These are phyloP conservation scores for Mareca strepera DNA, from an alignment of 2,797 vertebrate species.

Conservation along the genomic window DNA sequence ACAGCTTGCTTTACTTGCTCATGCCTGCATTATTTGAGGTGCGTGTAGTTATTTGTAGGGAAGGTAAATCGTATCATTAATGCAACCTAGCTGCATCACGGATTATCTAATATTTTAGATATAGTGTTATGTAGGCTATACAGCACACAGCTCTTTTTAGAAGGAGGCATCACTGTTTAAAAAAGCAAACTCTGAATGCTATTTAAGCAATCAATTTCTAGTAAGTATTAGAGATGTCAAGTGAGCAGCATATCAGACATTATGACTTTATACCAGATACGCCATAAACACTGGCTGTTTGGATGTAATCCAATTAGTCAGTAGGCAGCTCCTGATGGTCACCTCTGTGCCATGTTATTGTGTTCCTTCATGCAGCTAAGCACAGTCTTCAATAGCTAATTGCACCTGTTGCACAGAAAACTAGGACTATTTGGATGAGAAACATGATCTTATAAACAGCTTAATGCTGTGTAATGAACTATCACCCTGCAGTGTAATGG, in stretches of 20 bases:
- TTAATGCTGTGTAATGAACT: conserved; percentile 69
- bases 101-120: background rate
- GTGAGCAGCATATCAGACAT: background rate
- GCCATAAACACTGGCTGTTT: conserved; percentile 5
- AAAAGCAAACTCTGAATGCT: background rate
- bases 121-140: rapidly evolving
- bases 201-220: background rate
- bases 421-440: conserved; percentile 34
- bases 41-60: conserved; percentile 53
- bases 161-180: background rate
- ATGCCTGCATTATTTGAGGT: conserved; percentile 37
- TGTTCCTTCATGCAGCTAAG: conserved; percentile 38
- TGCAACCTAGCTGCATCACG: conserved; percentile 9
- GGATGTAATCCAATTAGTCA: background rate
- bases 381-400: conserved; percentile 34
- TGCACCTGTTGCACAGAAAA: conserved; percentile 49
- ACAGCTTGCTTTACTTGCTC: conserved; percentile 59
- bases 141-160: background rate
- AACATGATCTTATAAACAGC: conserved; percentile 55
- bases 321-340: conserved; percentile 47
- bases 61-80: conserved; percentile 44
- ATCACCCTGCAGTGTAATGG: conserved; percentile 45
- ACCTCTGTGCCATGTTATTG: conserved; percentile 8
- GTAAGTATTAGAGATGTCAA: background rate
- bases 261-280: conserved; percentile 15